These are phyloP conservation scores for Chloromyia formosa DNA, from an alignment of 2,888 invertebrate species.

Conservation along the genomic window DNA sequence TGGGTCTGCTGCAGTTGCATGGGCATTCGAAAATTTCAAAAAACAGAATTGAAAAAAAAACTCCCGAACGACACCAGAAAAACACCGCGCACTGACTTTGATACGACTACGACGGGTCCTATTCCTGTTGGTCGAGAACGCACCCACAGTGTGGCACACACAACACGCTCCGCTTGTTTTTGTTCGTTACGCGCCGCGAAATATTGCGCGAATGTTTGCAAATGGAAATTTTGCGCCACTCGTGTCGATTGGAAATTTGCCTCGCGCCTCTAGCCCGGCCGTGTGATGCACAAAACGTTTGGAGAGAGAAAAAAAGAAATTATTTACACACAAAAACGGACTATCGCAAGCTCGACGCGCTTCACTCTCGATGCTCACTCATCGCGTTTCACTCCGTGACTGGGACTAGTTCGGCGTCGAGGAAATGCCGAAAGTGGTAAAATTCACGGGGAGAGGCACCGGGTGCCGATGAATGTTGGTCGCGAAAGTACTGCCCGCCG, in stretches of 20 bases:
- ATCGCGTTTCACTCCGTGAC: conserved; percentile 60
- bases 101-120: too few relatives aligned
- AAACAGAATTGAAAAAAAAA: neutral
- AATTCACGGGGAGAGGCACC: neutral
- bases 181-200: neutral
- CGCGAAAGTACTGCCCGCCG: too few relatives aligned
- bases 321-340: conserved; percentile 47
- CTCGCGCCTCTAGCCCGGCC: conserved; percentile 2
- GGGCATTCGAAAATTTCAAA: neutral
- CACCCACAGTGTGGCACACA: too few relatives aligned
- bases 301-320: conserved; percentile 38
- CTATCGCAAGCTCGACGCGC: conserved; percentile 55
- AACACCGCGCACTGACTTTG: too few relatives aligned
- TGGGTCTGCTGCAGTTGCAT: neutral
- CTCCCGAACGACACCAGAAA: too few relatives aligned
- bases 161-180: too few relatives aligned
- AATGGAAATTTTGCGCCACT: neutral
- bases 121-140: too few relatives aligned
- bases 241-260: too few relatives aligned
- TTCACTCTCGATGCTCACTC: conserved; percentile 57
- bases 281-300: conserved; percentile 14
- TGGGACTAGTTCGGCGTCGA: conserved; percentile 54
- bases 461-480: conserved; percentile 1
- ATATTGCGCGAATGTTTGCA: neutral
- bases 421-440: conserved; percentile 48